A percentile compares a stretch with the other conserved stretches of the same genome.
Evolutionary conservation across 2,113 vertebrate species (phyloP).

Genomic region (Mobula birostris): DNA sequence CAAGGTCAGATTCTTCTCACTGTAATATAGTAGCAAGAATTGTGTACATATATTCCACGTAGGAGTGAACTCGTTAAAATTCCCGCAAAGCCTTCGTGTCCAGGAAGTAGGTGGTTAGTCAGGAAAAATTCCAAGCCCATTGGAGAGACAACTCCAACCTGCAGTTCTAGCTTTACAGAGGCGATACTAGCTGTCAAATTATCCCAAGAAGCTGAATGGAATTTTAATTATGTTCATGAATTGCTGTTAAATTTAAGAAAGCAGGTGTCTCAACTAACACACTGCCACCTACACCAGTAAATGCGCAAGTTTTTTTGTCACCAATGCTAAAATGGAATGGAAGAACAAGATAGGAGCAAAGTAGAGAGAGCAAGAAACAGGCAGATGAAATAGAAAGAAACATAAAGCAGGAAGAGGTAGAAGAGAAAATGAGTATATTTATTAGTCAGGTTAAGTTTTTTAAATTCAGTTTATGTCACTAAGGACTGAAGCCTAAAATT

Average conservation of each 20-base stretch:
- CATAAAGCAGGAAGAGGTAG: not conserved
- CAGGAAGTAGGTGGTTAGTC: too few relatives aligned
- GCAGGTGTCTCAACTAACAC: too few relatives aligned
- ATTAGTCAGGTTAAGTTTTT: not conserved
- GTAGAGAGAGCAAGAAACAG: not conserved
- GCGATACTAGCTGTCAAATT: too few relatives aligned
- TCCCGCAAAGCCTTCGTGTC: too few relatives aligned
- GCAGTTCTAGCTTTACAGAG: too few relatives aligned
- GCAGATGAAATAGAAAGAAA: not conserved
- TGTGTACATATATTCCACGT: not conserved
- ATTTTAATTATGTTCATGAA: too few relatives aligned
- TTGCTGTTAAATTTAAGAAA: too few relatives aligned
- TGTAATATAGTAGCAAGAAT: not conserved
- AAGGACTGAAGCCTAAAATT: too few relatives aligned
- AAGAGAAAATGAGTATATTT: not conserved
- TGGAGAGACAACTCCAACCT: too few relatives aligned
- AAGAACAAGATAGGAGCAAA: not conserved
- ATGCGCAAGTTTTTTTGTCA: not conserved
- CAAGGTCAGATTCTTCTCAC: not conserved
- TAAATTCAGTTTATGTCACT: not conserved
- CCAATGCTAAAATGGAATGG: not conserved
- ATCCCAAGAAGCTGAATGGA: too few relatives aligned
- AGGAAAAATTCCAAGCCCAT: too few relatives aligned
- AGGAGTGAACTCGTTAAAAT: not conserved
- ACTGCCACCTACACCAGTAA: too few relatives aligned